Conservation (phyloP, 2,888 invertebrate species). For the Pilophorus perplexus region DNA sequence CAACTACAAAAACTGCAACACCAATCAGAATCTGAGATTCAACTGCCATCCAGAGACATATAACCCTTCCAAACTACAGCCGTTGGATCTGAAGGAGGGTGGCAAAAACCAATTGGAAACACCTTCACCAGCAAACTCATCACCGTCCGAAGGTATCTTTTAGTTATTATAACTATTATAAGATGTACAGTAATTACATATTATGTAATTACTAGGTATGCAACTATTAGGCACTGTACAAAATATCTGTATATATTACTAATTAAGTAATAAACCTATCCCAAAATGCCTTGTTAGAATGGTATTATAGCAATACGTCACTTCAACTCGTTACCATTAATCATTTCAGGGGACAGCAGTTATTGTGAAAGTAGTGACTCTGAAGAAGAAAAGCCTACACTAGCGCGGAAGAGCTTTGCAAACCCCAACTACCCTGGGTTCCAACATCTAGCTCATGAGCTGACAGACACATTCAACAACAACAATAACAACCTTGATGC, state of each 20-base stretch:
- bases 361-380: slow-evolving; percentile 42
- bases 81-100: slow-evolving; percentile 3
- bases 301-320: too few species aligned
- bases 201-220: too few species aligned
- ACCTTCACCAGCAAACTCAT: slow-evolving; percentile 24
- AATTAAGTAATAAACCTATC: too few species aligned
- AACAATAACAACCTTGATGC: slow-evolving; percentile 57
- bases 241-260: too few species aligned
- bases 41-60: slow-evolving; percentile 21
- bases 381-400: slow-evolving; percentile 44
- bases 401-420: slow-evolving; percentile 61
- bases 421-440: slow-evolving; percentile 84
- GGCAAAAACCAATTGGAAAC: slow-evolving; percentile 27
- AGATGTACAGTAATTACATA: too few species aligned
- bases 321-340: too few species aligned
- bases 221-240: too few species aligned
- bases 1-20: slow-evolving; percentile 34
- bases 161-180: too few species aligned
- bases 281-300: too few species aligned
- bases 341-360: slow-evolving; percentile 33
- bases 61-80: slow-evolving; percentile 25
- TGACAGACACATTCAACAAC: slow-evolving; percentile 58
- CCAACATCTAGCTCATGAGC: slow-evolving; percentile 73
- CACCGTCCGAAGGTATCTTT: slow-evolving; percentile 19
- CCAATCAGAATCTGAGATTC: neutral